Evolutionary conservation across 2,888 invertebrate genomes (phyloP).

Genomic region (Chrysolina oricalcia): DNA sequence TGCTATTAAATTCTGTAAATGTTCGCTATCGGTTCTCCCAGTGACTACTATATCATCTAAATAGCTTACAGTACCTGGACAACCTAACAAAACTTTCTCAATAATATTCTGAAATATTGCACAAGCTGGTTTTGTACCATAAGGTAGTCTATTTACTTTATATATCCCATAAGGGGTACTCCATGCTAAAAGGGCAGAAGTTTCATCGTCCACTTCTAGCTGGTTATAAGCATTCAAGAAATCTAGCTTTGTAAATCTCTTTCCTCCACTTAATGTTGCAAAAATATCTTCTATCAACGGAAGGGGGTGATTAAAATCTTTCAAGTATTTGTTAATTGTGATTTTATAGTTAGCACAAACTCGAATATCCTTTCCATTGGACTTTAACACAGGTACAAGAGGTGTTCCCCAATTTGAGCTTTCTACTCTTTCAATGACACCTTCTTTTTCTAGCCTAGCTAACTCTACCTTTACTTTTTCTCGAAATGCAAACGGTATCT

Average conservation of each 20-base stretch:
- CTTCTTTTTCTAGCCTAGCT: conserved; percentile 34
- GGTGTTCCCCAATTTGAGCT: conserved; percentile 35
- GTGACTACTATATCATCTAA: conserved; percentile 62
- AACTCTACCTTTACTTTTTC: conserved; percentile 25
- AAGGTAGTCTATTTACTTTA: conserved; percentile 65
- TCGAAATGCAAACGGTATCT: too few species aligned
- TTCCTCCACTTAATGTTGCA: conserved; percentile 17
- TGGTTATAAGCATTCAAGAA: conserved; percentile 34
- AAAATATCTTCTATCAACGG: conserved; percentile 34
- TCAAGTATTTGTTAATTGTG: conserved; percentile 54
- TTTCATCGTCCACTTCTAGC: conserved; percentile 24
- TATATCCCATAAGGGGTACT: conserved; percentile 62
- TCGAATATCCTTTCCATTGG: conserved; percentile 41
- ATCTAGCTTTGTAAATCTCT: conserved; percentile 30
- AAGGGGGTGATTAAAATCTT: conserved; percentile 37
- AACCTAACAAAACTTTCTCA: conserved; percentile 6
- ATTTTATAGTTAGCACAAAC: conserved; percentile 57
- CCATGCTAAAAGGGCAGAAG: conserved; percentile 40
- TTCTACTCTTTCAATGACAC: conserved; percentile 30
- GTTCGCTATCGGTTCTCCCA: conserved; percentile 49
- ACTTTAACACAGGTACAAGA: conserved; percentile 17
- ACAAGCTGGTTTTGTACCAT: conserved; percentile 65
- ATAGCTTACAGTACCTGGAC: conserved; percentile 38
- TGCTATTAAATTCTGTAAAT: conserved; percentile 43
- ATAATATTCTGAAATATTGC: conserved; percentile 47